A percentile compares a stretch with the other conserved stretches of the same genome.
Conservation (phyloP, 1,140 invertebrate species). For the Anthonomus grandis region DNA sequence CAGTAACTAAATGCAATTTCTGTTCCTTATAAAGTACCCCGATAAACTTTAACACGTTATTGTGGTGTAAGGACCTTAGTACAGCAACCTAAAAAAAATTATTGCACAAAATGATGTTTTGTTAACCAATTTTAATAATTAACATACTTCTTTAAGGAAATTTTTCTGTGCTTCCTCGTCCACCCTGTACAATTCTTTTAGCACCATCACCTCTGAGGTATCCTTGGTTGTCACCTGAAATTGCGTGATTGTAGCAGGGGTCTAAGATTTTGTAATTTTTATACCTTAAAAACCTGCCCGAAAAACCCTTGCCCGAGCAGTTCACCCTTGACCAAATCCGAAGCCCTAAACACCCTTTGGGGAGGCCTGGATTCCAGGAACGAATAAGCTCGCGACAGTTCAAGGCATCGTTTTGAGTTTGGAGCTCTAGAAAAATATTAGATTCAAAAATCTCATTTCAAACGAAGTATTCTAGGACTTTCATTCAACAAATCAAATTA, state of each 20-base stretch:
- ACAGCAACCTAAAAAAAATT: conserved; percentile 70
- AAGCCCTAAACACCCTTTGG: conserved; percentile 84
- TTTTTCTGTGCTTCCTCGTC: conserved; percentile 92
- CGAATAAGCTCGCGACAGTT: conserved; percentile 80
- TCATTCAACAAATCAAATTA: conserved; percentile 2
- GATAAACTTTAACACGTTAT: conserved; percentile 87
- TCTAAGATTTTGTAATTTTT: background rate
- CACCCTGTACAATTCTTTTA: conserved; percentile 90
- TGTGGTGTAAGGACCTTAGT: conserved; percentile 79
- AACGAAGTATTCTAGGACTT: background rate
- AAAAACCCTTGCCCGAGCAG: conserved; percentile 91
- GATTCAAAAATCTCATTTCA: conserved; percentile 2
- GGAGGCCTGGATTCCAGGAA: conserved; percentile 75
- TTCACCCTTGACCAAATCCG: conserved; percentile 85
- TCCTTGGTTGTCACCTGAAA: conserved; percentile 67
- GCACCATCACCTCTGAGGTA: conserved; percentile 90
- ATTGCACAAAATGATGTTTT: background rate
- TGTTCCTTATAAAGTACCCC: conserved; percentile 92
- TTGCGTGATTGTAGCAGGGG: background rate
- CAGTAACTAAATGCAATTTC: conserved; percentile 85
- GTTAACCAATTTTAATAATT: background rate
- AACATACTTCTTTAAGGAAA: conserved; percentile 83
- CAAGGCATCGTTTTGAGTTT: conserved; percentile 53
- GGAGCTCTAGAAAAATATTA: conserved; percentile 33
- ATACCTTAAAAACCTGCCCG: conserved; percentile 88